These are phyloP conservation scores for Varanus salvator DNA, from an alignment of 2,113 vertebrate species.

Conservation along the genomic window DNA sequence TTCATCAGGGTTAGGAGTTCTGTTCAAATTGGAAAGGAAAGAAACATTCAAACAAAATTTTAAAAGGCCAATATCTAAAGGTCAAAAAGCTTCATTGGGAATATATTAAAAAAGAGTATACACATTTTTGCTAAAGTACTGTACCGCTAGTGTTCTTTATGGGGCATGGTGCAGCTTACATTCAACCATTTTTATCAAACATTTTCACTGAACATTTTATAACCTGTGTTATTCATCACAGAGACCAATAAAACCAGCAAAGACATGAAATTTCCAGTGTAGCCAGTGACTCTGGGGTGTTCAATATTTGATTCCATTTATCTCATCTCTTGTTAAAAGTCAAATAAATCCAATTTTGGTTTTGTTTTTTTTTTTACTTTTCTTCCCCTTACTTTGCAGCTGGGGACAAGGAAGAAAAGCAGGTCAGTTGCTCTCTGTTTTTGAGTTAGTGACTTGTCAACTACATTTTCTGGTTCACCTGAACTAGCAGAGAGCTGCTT, in stretches of 20 bases:
- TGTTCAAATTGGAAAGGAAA: background rate
- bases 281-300: slow-evolving; percentile 15
- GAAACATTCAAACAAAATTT: background rate
- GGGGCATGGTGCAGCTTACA: slow-evolving; percentile 31
- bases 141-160: slow-evolving; percentile 45
- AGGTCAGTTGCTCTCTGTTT: slow-evolving; percentile 9
- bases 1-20: background rate
- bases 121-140: background rate
- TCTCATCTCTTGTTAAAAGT: slow-evolving; percentile 47
- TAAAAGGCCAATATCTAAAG: slow-evolving; percentile 16
- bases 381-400: slow-evolving; percentile 9
- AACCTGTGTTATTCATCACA: slow-evolving; percentile 29
- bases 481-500: slow-evolving; percentile 8
- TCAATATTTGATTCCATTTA: slow-evolving; percentile 32
- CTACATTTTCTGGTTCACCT: slow-evolving; percentile 34
- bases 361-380: background rate
- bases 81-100: slow-evolving; percentile 12
- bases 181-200: slow-evolving; percentile 38
- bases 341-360: slow-evolving; percentile 40
- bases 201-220: slow-evolving; percentile 27
- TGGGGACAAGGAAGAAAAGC: slow-evolving; percentile 12
- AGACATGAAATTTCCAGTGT: slow-evolving; percentile 9
- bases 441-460: slow-evolving; percentile 26
- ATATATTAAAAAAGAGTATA: slow-evolving; percentile 3
- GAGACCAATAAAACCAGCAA: slow-evolving; percentile 54